A percentile compares a stretch with the other conserved stretches of the same genome.
Conservation (phyloP, 2,888 invertebrate species). For the Lobophora halterata region DNA sequence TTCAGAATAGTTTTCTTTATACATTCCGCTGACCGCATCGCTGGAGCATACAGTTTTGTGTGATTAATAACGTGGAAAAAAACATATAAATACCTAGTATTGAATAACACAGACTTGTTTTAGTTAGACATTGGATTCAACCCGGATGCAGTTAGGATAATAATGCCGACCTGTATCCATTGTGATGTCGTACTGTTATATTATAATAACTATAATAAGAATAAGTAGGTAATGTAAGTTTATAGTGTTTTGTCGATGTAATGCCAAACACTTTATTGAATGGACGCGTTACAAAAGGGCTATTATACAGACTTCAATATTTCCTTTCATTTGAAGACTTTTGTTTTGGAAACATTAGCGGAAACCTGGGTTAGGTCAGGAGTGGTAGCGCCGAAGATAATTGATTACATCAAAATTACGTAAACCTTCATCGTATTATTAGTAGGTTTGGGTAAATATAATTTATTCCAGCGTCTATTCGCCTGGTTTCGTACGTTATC, state of each 20-base stretch:
- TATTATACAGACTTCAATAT: not conserved
- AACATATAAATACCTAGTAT: constrained; percentile 2
- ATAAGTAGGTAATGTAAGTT: no score
- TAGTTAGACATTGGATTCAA: constrained; percentile 9
- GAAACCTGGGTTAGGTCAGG: not conserved
- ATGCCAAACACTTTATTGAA: constrained; percentile 9
- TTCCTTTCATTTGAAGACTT: not conserved
- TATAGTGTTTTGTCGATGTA: constrained; percentile 5
- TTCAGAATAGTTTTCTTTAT: constrained; percentile 7
- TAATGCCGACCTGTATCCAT: constrained; percentile 14
- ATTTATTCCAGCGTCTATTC: no score
- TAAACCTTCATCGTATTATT: no score
- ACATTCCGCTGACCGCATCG: constrained; percentile 8
- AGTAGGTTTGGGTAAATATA: no score
- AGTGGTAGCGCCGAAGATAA: no score
- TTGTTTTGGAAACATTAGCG: constrained; percentile 8
- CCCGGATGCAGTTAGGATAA: not conserved
- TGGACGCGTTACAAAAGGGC: constrained; percentile 1
- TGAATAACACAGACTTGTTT: no score
- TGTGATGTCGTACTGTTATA: constrained; percentile 4
- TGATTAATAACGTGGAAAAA: constrained; percentile 3
- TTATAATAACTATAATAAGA: no score
- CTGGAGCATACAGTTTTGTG: constrained; percentile 9
- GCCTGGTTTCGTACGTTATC: no score
- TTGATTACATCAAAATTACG: no score